Conservation (phyloP, 2,888 invertebrate species). For the Coecobrya sp. region DNA sequence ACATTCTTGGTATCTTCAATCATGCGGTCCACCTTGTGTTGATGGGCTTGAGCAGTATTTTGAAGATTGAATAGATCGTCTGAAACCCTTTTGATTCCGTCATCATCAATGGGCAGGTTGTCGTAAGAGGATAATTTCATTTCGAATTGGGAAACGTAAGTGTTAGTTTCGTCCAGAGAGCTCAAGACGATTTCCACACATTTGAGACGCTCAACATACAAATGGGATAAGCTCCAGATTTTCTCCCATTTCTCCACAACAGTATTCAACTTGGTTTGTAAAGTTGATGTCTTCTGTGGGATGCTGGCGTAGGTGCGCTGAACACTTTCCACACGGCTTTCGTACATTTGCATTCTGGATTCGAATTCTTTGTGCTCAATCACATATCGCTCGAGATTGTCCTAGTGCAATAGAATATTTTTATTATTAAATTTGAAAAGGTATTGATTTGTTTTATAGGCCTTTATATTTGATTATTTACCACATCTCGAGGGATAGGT, state of each 20-base stretch:
- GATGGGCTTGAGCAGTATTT: constrained; percentile 84
- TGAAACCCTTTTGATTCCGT: constrained; percentile 92
- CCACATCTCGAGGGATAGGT: constrained; percentile 89
- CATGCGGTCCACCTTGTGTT: constrained; percentile 91
- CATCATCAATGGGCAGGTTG: constrained; percentile 96
- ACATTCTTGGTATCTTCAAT: constrained; percentile 97
- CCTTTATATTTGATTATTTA: too few relatives aligned
- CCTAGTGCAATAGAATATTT: not conserved
- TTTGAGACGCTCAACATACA: constrained; percentile 96
- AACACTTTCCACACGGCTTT: constrained; percentile 92
- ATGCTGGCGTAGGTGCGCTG: constrained; percentile 90
- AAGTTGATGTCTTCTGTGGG: constrained; percentile 96
- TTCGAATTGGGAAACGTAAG: constrained; percentile 97
- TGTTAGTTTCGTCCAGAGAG: constrained; percentile 96
- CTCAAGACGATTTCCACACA: constrained; percentile 97
- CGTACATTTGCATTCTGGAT: constrained; percentile 91
- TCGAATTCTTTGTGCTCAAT: constrained; percentile 97
- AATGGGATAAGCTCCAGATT: constrained; percentile 94
- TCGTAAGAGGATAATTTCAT: constrained; percentile 96
- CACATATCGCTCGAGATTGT: constrained; percentile 94
- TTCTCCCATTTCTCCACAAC: constrained; percentile 97
- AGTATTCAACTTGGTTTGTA: constrained; percentile 96
- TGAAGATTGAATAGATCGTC: constrained; percentile 84
- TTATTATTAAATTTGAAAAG: too few relatives aligned
- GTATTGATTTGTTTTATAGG: too few relatives aligned